Evolutionary conservation across 1,140 invertebrate species (phyloP).

Genomic region (Sarcophaga bullata): DNA sequence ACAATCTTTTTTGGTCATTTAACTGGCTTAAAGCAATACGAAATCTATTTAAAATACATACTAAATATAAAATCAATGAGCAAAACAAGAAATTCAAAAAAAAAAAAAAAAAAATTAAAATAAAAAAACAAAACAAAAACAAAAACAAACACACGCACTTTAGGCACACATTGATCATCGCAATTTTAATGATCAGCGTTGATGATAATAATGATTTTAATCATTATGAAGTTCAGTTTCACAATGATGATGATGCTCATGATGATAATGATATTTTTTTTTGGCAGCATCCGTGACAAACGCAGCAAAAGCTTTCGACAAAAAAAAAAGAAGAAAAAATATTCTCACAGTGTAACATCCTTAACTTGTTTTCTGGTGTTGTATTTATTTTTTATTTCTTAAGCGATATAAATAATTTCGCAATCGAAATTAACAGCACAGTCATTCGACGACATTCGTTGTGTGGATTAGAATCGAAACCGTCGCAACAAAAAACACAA

Average conservation of each 20-base stretch:
- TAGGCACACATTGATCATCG: not conserved
- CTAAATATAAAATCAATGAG: not conserved
- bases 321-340: not conserved
- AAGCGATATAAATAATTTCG: slow-evolving; percentile 63
- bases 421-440: slow-evolving; percentile 53
- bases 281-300: not conserved
- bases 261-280: not conserved
- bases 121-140: not conserved
- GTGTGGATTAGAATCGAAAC: slow-evolving; percentile 57
- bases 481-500: not conserved
- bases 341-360: slow-evolving; percentile 34
- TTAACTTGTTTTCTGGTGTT: slow-evolving; percentile 19
- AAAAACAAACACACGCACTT: not conserved
- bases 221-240: not conserved
- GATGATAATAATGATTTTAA: slow-evolving; percentile 15
- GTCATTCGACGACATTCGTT: slow-evolving; percentile 60
- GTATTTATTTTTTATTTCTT: slow-evolving; percentile 15
- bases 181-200: not conserved
- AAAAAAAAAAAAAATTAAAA: too few species aligned
- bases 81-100: not conserved
- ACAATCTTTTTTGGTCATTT: not conserved
- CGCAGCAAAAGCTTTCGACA: not conserved
- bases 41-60: not conserved
- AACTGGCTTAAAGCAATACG: not conserved
- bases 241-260: not conserved